Conservation (phyloP, 37 sponge, comb jelly and placozoan genomes). For the Chondrilla cf. caribensis region DNA sequence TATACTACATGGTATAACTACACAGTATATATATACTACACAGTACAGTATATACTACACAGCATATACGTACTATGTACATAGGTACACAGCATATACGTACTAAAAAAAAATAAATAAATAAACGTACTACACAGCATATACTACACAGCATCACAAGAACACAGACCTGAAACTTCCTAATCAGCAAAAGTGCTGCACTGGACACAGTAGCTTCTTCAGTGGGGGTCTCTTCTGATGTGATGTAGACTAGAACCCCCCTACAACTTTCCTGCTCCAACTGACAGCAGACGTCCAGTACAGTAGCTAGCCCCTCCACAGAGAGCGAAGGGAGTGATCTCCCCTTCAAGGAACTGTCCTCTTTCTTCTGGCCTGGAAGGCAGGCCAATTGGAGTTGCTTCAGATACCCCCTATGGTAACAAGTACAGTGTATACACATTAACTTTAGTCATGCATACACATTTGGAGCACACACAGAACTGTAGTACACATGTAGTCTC, state of each 20-base stretch:
- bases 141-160: background rate
- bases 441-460: too few species aligned
- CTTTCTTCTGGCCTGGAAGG: background rate
- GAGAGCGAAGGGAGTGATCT: background rate
- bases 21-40: too few species aligned
- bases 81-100: too few species aligned
- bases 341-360: background rate
- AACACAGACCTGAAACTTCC: background rate
- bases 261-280: background rate
- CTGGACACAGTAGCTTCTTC: background rate
- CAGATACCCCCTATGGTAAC: background rate
- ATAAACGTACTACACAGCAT: background rate
- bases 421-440: too few species aligned
- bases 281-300: background rate
- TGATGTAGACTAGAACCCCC: background rate
- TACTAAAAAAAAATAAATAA: too few species aligned
- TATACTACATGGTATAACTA: too few species aligned
- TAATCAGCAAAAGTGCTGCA: background rate
- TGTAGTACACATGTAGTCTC: too few species aligned
- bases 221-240: background rate
- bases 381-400: slow-evolving; percentile 9
- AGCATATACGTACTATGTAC: too few species aligned
- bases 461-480: too few species aligned
- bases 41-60: too few species aligned
- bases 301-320: background rate